Evolutionary conservation across 2,888 invertebrate genomes (phyloP).

Genomic region (Elgonia sp.): DNA sequence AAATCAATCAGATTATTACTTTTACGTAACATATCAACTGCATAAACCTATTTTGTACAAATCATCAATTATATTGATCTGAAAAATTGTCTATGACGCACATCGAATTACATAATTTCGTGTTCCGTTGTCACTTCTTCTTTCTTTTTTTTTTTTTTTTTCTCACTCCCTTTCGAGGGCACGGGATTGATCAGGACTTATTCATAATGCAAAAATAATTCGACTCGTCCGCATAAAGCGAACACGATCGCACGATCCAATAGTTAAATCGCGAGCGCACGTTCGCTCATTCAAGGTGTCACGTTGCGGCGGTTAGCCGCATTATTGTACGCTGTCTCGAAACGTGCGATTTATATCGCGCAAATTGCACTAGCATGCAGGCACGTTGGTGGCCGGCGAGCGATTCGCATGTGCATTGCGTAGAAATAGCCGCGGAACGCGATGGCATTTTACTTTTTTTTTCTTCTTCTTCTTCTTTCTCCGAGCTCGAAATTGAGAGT

Average conservation of each 20-base stretch:
- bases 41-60: too few relatives aligned
- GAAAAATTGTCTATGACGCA: too few relatives aligned
- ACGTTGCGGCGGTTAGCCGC: conserved; percentile 69
- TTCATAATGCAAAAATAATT: conserved; percentile 52
- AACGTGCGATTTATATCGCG: conserved; percentile 67
- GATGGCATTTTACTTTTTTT: conserved; percentile 48
- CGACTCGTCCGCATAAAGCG: conserved; percentile 33
- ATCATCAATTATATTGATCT: too few relatives aligned
- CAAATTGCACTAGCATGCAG: conserved; percentile 62
- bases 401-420: conserved; percentile 61
- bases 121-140: too few relatives aligned
- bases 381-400: conserved; percentile 32
- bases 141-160: too few relatives aligned
- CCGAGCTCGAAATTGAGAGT: conserved; percentile 46
- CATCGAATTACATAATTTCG: too few relatives aligned
- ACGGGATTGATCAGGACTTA: not conserved
- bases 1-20: too few relatives aligned
- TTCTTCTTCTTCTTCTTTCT: not conserved
- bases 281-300: conserved; percentile 69
- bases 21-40: too few relatives aligned
- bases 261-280: conserved; percentile 53
- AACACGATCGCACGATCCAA: conserved; percentile 31
- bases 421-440: conserved; percentile 65
- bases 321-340: conserved; percentile 56
- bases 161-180: not conserved